Percentiles rank a stretch among this genome's conserved stretches.
These are phyloP conservation scores for Bombus huntii DNA, from an alignment of 1,140 invertebrate species.

Conservation along the genomic window DNA sequence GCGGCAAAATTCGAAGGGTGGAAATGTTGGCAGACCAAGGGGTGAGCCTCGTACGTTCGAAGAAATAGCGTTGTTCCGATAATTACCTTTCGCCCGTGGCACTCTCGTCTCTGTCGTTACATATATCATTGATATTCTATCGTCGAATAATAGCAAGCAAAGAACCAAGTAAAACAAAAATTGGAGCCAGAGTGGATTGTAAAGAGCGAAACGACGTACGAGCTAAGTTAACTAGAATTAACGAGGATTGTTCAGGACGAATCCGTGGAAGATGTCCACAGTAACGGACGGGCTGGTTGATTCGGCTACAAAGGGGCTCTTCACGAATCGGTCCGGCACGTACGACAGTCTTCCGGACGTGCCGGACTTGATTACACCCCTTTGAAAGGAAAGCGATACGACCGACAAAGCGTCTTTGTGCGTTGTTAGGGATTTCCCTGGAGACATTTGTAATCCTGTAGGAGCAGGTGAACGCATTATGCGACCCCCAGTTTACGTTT, in stretches of 20 bases:
- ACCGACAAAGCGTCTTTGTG: constrained; percentile 57
- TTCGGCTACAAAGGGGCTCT: constrained; percentile 58
- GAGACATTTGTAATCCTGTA: constrained; percentile 43
- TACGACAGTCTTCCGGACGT: constrained; percentile 52
- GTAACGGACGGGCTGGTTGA: constrained; percentile 6
- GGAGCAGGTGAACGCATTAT: constrained; percentile 42
- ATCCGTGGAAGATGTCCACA: background rate
- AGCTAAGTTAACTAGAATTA: background rate
- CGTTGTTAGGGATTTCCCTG: constrained; percentile 21
- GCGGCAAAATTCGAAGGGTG: constrained; percentile 4
- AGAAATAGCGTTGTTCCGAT: constrained; percentile 39
- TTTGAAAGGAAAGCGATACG: constrained; percentile 67
- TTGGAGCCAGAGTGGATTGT: background rate
- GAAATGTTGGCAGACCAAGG: background rate
- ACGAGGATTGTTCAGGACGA: background rate
- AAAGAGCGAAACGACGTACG: too few relatives aligned
- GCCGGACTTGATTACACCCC: constrained; percentile 61
- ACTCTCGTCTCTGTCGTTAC: too few relatives aligned
- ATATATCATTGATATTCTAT: constrained; percentile 5
- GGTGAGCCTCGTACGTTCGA: background rate
- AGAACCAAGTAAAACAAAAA: background rate
- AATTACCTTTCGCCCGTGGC: too few relatives aligned
- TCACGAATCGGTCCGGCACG: constrained; percentile 50
- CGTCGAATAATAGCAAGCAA: background rate
- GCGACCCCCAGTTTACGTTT: background rate